Percentiles rank a stretch among this genome's conserved stretches.
These are phyloP conservation scores for Hymenochirus boettgeri DNA, from an alignment of 2,113 vertebrate genomes.

Conservation along the genomic window DNA sequence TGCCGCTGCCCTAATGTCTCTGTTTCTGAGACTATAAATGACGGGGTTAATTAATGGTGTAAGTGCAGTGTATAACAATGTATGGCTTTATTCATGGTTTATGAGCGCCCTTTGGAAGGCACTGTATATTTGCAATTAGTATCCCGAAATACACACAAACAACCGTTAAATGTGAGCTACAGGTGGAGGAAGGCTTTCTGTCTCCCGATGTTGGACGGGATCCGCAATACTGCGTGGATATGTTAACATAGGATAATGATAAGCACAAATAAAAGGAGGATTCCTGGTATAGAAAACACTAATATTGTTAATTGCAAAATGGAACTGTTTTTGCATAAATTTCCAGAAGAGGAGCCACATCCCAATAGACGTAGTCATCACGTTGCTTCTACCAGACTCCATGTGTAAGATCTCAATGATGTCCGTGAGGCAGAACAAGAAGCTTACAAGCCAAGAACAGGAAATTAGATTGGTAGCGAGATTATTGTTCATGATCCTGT, in stretches of 20 bases:
- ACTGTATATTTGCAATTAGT: slow-evolving; percentile 23
- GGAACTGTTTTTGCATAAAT: slow-evolving; percentile 32
- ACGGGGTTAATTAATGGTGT: slow-evolving; percentile 27
- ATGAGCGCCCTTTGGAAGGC: slow-evolving; percentile 1
- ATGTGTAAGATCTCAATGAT: slow-evolving; percentile 23
- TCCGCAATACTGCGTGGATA: slow-evolving; percentile 35
- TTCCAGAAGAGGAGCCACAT: slow-evolving; percentile 30
- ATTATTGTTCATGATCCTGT: slow-evolving; percentile 18
- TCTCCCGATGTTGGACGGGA: slow-evolving; percentile 10
- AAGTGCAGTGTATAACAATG: slow-evolving; percentile 29
- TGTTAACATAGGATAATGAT: slow-evolving; percentile 34
- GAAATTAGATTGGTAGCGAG: slow-evolving; percentile 8
- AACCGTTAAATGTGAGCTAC: slow-evolving; percentile 36
- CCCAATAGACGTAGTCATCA: slow-evolving; percentile 37
- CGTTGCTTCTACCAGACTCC: slow-evolving; percentile 18
- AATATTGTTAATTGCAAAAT: slow-evolving; percentile 12
- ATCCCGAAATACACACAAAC: slow-evolving; percentile 22
- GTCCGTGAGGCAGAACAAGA: slow-evolving; percentile 29
- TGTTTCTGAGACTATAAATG: slow-evolving; percentile 39
- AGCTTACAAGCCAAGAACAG: slow-evolving; percentile 21
- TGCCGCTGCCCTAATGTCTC: too few species aligned
- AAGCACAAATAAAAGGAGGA: slow-evolving; percentile 2
- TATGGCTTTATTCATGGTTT: slow-evolving; percentile 17
- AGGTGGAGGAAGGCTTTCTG: slow-evolving; percentile 39
- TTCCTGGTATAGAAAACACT: slow-evolving; percentile 5